A percentile compares a stretch with the other conserved stretches of the same genome.
These are phyloP conservation scores for Electrona antarctica DNA, from an alignment of 2,113 vertebrate genomes.

Conservation along the genomic window DNA sequence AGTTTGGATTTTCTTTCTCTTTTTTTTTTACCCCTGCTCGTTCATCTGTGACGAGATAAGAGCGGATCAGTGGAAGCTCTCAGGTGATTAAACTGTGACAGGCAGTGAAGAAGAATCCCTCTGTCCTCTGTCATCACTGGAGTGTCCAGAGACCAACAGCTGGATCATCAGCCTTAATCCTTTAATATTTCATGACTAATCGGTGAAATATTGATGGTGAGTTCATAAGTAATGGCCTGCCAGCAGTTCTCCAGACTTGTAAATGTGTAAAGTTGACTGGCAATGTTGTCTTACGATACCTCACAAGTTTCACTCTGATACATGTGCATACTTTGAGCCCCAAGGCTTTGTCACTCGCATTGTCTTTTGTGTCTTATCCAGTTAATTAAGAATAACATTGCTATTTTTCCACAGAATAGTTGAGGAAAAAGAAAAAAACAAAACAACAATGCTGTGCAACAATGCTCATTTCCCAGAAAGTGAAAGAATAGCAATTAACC, in stretches of 20 bases:
- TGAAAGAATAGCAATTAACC: conserved; percentile 51
- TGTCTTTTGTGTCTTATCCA: neutral
- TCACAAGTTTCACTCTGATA: neutral
- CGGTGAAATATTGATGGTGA: conserved; percentile 85
- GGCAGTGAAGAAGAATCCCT: conserved; percentile 16
- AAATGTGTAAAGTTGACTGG: conserved; percentile 73
- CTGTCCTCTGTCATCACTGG: conserved; percentile 44
- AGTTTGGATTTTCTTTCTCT: neutral
- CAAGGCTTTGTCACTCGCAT: neutral
- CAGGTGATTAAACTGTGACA: neutral
- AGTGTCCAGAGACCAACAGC: conserved; percentile 79
- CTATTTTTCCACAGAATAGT: conserved; percentile 21
- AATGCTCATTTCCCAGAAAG: conserved; percentile 8
- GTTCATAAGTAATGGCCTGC: conserved; percentile 77
- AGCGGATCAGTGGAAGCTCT: neutral
- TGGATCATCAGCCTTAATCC: conserved; percentile 78
- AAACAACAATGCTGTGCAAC: conserved; percentile 14
- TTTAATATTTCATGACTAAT: conserved; percentile 84
- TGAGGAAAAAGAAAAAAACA: neutral
- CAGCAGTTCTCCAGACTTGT: conserved; percentile 79
- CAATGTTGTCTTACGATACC: neutral
- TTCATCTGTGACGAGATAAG: neutral
- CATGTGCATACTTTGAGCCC: neutral
- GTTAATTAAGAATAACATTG: conserved; percentile 10
- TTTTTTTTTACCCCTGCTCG: neutral